A percentile compares a stretch with the other conserved stretches of the same genome.
Evolutionary conservation across 2,113 vertebrate species (phyloP).

Genomic region (Cairina moschata): DNA sequence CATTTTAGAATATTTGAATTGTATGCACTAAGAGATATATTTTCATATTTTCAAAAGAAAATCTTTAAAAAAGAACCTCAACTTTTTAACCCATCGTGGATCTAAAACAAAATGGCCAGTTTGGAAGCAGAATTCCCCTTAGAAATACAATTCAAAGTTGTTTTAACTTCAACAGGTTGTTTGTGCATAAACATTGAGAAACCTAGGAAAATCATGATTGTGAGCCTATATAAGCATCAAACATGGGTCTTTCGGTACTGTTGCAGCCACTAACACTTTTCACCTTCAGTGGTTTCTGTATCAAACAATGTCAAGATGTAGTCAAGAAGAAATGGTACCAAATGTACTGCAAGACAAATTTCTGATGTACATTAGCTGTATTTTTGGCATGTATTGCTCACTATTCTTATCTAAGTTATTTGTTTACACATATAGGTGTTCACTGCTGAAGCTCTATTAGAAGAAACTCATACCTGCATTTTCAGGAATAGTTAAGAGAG

Average conservation of each 20-base stretch:
- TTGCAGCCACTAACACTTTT: background rate
- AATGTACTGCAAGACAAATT: background rate
- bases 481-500: background rate
- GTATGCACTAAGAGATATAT: accelerated
- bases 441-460: background rate
- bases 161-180: background rate
- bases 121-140: background rate
- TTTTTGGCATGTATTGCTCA: background rate
- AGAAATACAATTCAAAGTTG: background rate
- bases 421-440: accelerated
- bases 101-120: background rate
- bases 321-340: background rate
- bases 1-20: background rate
- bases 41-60: background rate
- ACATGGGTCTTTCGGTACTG: background rate
- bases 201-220: background rate
- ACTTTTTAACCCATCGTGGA: background rate
- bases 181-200: background rate
- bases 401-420: background rate
- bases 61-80: background rate
- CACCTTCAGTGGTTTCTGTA: background rate
- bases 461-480: background rate
- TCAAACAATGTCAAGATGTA: accelerated
- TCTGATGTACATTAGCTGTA: background rate
- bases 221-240: background rate